Percentiles rank a stretch among this genome's conserved stretches.
phyloP scores from a whole-genome alignment of 2,888 invertebrate species.

The Encarsia formosa region DNA sequence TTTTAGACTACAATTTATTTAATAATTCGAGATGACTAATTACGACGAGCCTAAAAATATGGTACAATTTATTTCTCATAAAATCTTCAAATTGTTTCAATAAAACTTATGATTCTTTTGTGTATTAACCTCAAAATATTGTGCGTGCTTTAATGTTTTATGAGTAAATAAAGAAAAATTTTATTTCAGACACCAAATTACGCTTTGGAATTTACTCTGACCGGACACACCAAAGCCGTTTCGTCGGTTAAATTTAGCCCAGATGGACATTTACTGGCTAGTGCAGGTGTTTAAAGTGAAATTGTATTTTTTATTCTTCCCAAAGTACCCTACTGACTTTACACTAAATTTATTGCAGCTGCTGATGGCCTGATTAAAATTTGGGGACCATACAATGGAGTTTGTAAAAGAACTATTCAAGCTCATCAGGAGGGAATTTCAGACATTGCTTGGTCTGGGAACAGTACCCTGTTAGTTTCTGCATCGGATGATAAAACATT shows the following conservation, averaged over 20 bases:
- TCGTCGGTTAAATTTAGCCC: constrained; percentile 99
- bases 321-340: too few species aligned
- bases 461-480: constrained; percentile 87
- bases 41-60: too few species aligned
- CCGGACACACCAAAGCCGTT: constrained; percentile 98
- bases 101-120: too few species aligned
- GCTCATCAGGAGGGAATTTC: constrained; percentile 98
- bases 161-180: too few species aligned
- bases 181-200: constrained; percentile 92
- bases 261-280: constrained; percentile 98
- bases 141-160: too few species aligned
- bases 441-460: constrained; percentile 98
- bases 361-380: constrained; percentile 98
- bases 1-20: too few species aligned
- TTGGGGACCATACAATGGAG: constrained; percentile 98
- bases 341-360: constrained; percentile 64
- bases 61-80: too few species aligned
- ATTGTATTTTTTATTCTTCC: too few species aligned
- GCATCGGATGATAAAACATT: constrained; percentile 94
- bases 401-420: constrained; percentile 97
- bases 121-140: too few species aligned
- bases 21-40: too few species aligned
- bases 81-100: too few species aligned
- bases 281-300: constrained; percentile 95
- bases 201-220: constrained; percentile 90